Conservation (phyloP, 2,797 vertebrate species). For the Dicrostonyx torquatus region DNA sequence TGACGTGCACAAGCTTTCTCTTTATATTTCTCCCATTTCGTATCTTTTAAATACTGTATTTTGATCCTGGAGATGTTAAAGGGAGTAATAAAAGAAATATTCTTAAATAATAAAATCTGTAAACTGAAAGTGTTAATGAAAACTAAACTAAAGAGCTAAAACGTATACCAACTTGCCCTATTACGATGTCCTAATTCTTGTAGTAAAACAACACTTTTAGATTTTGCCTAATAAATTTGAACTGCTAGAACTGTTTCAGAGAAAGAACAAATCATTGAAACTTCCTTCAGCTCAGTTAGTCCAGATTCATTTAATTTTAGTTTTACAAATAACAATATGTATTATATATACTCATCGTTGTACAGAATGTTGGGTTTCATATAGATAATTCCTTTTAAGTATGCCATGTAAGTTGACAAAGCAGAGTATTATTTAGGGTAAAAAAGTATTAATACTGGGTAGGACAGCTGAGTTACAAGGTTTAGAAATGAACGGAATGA, state of each 20-base stretch:
- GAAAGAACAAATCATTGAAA: conserved; percentile 45
- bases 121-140: conserved; percentile 19
- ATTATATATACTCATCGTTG: neutral
- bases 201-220: conserved; percentile 7
- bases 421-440: conserved; percentile 67
- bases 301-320: conserved; percentile 56
- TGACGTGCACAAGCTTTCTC: neutral
- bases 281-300: conserved; percentile 16
- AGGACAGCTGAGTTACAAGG: conserved; percentile 81
- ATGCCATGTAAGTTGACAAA: neutral
- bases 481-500: conserved; percentile 79
- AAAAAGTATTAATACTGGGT: conserved; percentile 48
- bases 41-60: conserved; percentile 24
- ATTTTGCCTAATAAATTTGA: conserved; percentile 61
- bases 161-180: neutral
- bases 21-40: conserved; percentile 23
- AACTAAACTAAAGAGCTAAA: conserved; percentile 9
- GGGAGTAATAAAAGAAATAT: neutral
- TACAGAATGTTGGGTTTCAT: neutral
- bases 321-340: conserved; percentile 44
- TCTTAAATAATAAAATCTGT: conserved; percentile 24
- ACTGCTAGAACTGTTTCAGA: conserved; percentile 55
- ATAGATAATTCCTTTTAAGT: neutral
- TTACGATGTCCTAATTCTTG: neutral
- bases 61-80: neutral